Evolutionary conservation across 2,888 invertebrate genomes (phyloP), one percentile per base, ranked within the genome.

Genomic region (Frankliniella intonsa): DNA sequence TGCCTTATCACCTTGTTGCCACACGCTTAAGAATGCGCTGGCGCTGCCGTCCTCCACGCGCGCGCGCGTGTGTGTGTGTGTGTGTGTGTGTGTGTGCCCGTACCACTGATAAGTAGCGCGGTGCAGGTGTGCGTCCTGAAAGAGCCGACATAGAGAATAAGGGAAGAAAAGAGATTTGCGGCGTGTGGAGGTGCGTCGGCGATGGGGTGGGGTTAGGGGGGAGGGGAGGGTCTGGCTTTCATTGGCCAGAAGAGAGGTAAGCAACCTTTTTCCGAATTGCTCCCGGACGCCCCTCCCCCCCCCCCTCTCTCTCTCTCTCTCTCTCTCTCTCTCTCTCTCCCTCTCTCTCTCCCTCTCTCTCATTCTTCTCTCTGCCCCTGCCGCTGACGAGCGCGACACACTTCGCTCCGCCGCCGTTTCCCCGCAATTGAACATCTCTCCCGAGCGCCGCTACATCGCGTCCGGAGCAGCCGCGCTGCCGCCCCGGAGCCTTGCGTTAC

Each of bases 401-500:
- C 69, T 10, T 22, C 69, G 8, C 69, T 12, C 69, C 69, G 12
- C 22, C 69, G 22, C 69, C 12, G 12, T 76, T 76, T 76, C 69
- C 69, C 25, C 69, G 22, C 69, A 76, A 76, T 76, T 76, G 69
- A 76, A 69, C 69, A 69, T 69, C 69, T 22, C 69, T 19, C 69
- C 55, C 55, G 55, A 14, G 55, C 55, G 14, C 55, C 62, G 62
- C 14, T 17, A 17, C 17, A 17, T 17, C 62, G 14, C 62, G 14
- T n/a, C 62, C 14, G 7, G 0, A 11, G 14, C 62, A 10, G 62
- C 62, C 62, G 14, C 10, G 55, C 55, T 10, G 7, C 55, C 3
- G 55, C 55, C 55, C 19, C 62, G 62, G 17, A 17, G 62, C 14
- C 17, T 7, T 14, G 62, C 62, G 17, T 7, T n/a, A 7, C 62